Conservation (phyloP, 2,113 vertebrate genomes). For the Anguilla japonica region DNA sequence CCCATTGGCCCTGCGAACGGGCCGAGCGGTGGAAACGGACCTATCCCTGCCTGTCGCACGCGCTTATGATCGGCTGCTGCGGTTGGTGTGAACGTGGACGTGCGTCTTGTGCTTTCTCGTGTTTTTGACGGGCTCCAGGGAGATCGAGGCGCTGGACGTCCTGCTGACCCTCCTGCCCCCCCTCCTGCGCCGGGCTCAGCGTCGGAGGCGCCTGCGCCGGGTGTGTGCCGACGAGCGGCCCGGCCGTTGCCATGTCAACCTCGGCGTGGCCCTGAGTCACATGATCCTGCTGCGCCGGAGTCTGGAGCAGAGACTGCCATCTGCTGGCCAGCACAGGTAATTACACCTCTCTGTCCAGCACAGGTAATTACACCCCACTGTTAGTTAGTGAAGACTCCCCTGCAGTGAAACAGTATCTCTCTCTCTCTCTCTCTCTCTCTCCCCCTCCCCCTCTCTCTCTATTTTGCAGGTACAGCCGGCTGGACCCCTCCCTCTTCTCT, state of each 20-base stretch:
- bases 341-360: too few relatives aligned
- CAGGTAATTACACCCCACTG: too few relatives aligned
- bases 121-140: conserved; percentile 35
- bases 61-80: too few relatives aligned
- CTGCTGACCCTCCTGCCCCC: conserved; percentile 62
- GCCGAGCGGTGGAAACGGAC: too few relatives aligned
- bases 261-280: conserved; percentile 72
- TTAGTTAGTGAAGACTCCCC: too few relatives aligned
- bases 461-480: conserved; percentile 74
- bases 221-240: conserved; percentile 75
- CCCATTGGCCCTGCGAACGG: too few relatives aligned
- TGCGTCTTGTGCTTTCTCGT: conserved; percentile 3
- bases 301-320: conserved; percentile 55
- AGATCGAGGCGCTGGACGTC: conserved; percentile 54
- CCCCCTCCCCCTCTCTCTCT: neutral
- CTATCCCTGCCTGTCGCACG: too few relatives aligned
- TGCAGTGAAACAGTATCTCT: neutral
- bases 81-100: neutral
- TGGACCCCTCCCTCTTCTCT: conserved; percentile 79
- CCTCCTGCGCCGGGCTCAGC: conserved; percentile 55
- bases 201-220: conserved; percentile 64
- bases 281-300: conserved; percentile 68
- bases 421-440: neutral
- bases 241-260: conserved; percentile 83
- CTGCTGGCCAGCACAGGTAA: neutral